Conservation (phyloP, 2,113 vertebrate species). For the Ameiurus melas region DNA sequence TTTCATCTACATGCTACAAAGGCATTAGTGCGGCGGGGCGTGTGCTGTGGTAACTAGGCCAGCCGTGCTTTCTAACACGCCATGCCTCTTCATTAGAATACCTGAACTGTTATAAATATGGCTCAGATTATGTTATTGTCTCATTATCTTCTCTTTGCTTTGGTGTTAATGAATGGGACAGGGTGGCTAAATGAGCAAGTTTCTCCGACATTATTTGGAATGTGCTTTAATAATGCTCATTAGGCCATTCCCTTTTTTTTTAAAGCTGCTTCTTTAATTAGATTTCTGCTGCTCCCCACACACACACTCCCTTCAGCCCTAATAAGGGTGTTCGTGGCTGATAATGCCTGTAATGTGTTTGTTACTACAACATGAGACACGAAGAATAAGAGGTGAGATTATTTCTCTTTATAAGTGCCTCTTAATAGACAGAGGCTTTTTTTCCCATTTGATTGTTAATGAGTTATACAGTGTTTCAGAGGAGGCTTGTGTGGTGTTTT, state of each 20-base stretch:
- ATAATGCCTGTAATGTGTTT: conserved; percentile 74
- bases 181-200: conserved; percentile 65
- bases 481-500: conserved; percentile 20
- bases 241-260: conserved; percentile 63
- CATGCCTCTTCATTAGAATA: conserved; percentile 65
- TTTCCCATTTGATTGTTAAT: conserved; percentile 57
- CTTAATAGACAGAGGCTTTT: conserved; percentile 61
- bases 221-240: conserved; percentile 71
- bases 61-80: conserved; percentile 51
- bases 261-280: conserved; percentile 69
- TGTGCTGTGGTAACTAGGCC: conserved; percentile 59
- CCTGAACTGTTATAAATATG: conserved; percentile 64
- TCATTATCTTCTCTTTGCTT: conserved; percentile 71
- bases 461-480: conserved; percentile 49
- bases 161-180: conserved; percentile 70
- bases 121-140: conserved; percentile 66
- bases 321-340: conserved; percentile 63
- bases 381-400: conserved; percentile 54
- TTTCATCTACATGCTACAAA: conserved; percentile 70
- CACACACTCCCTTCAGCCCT: conserved; percentile 39
- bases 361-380: conserved; percentile 68
- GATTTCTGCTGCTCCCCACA: conserved; percentile 47
- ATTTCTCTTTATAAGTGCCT: conserved; percentile 63
- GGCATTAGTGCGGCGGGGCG: conserved; percentile 60
- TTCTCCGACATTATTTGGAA: conserved; percentile 71